These are phyloP conservation scores for Volucella inanis DNA, from an alignment of 2,888 invertebrate genomes.

Conservation along the genomic window DNA sequence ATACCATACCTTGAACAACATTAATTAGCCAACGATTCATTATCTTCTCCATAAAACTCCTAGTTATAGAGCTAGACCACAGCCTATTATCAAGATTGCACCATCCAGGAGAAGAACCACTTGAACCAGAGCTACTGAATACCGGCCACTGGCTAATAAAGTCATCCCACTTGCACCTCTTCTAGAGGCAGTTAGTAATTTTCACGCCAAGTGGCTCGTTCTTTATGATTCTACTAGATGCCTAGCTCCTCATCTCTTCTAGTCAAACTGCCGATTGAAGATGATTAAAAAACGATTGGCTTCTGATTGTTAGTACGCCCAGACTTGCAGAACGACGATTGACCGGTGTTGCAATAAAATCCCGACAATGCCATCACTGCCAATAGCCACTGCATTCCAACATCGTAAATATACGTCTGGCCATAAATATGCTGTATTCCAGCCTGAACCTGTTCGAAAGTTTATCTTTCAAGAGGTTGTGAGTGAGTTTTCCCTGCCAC, in stretches of 20 bases:
- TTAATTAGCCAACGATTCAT: slow-evolving; percentile 52
- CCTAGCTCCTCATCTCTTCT: slow-evolving; percentile 20
- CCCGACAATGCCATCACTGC: slow-evolving; percentile 54
- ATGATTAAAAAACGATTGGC: slow-evolving; percentile 75
- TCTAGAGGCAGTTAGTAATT: slow-evolving; percentile 35
- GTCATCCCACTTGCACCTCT: slow-evolving; percentile 59
- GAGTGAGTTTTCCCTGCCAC: background rate
- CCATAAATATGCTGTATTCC: slow-evolving; percentile 62
- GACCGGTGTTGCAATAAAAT: slow-evolving; percentile 57
- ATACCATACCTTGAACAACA: slow-evolving; percentile 14
- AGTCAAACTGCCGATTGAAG: slow-evolving; percentile 66
- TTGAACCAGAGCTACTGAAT: slow-evolving; percentile 23
- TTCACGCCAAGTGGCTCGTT: slow-evolving; percentile 55
- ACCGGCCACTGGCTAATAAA: slow-evolving; percentile 45
- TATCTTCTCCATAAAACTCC: slow-evolving; percentile 18
- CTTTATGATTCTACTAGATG: slow-evolving; percentile 40
- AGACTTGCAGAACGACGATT: slow-evolving; percentile 29
- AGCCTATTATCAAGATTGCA: slow-evolving; percentile 26
- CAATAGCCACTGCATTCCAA: slow-evolving; percentile 58
- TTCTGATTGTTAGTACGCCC: slow-evolving; percentile 72
- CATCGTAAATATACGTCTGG: slow-evolving; percentile 57
- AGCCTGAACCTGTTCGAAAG: slow-evolving; percentile 67
- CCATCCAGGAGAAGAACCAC: slow-evolving; percentile 32
- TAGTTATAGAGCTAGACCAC: slow-evolving; percentile 36
- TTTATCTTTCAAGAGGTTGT: slow-evolving; percentile 16